These are phyloP conservation scores for Diachrysia chrysitis DNA, from an alignment of 2,888 invertebrate genomes.

Conservation along the genomic window DNA sequence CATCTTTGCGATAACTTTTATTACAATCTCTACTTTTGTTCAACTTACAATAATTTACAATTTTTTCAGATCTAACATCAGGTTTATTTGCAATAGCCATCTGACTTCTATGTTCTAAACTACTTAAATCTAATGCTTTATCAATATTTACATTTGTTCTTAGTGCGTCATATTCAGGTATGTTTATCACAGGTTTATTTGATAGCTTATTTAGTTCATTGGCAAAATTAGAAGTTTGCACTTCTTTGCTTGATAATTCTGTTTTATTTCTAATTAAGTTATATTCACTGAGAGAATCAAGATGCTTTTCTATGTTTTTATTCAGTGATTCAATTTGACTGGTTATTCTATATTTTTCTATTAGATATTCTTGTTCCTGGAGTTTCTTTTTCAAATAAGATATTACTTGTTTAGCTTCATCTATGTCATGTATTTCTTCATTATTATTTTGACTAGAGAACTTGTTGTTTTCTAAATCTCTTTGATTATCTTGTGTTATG, in stretches of 20 bases:
- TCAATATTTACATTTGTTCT: slow-evolving; percentile 82
- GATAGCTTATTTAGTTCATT: slow-evolving; percentile 73
- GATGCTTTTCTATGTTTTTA: slow-evolving; percentile 75
- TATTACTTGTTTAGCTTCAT: slow-evolving; percentile 80
- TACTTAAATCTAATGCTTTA: slow-evolving; percentile 80
- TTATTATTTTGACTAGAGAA: slow-evolving; percentile 77
- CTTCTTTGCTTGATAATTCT: slow-evolving; percentile 75
- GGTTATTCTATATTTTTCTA: slow-evolving; percentile 79
- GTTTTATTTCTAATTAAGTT: slow-evolving; percentile 67
- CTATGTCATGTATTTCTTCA: slow-evolving; percentile 80
- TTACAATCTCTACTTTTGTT: slow-evolving; percentile 86
- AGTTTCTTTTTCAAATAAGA: slow-evolving; percentile 77
- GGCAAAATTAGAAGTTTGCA: slow-evolving; percentile 71
- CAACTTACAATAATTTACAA: slow-evolving; percentile 88
- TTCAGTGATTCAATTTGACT: slow-evolving; percentile 78
- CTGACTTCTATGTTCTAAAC: slow-evolving; percentile 74
- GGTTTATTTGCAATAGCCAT: slow-evolving; percentile 69
- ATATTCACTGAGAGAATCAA: slow-evolving; percentile 67
- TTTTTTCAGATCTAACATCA: slow-evolving; percentile 85
- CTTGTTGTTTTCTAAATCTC: slow-evolving; percentile 71
- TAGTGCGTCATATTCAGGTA: slow-evolving; percentile 81
- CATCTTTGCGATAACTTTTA: slow-evolving; percentile 71
- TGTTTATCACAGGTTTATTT: slow-evolving; percentile 83
- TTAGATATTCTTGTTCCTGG: slow-evolving; percentile 78
- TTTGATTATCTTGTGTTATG: slow-evolving; percentile 68